A percentile compares a stretch with the other conserved stretches of the same genome.
Evolutionary conservation across 2,113 vertebrate genomes (phyloP).

Genomic region (Lepidothrix coronata): DNA sequence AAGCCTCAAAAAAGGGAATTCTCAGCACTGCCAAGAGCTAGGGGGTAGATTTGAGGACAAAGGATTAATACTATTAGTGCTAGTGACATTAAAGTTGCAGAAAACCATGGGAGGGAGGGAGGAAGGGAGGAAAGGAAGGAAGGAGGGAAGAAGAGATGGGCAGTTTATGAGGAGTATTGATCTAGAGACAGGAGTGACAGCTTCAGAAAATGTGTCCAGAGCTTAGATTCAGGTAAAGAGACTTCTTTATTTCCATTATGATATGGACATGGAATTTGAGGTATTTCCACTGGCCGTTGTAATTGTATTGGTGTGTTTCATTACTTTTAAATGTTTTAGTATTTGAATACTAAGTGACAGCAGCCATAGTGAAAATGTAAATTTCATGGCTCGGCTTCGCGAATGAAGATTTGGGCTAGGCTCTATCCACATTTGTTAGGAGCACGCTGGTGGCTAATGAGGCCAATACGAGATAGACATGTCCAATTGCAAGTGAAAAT

Average conservation of each 20-base stretch:
- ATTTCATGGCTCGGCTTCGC: too few relatives aligned
- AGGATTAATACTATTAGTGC: background rate
- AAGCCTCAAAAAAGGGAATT: background rate
- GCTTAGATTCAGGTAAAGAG: background rate
- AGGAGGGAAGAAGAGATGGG: background rate
- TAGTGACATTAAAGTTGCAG: background rate
- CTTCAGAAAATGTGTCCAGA: background rate
- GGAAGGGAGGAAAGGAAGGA: background rate
- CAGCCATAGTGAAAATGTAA: background rate
- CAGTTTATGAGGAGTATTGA: background rate
- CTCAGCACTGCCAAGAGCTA: background rate
- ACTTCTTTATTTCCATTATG: background rate
- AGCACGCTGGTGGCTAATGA: too few relatives aligned
- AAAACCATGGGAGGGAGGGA: background rate
- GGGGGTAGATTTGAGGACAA: too few relatives aligned
- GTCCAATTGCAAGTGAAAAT: too few relatives aligned
- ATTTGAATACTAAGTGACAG: background rate
- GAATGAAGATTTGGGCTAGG: too few relatives aligned
- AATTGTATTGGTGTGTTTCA: background rate
- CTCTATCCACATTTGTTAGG: too few relatives aligned
- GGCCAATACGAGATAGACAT: too few relatives aligned
- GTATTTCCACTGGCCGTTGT: background rate
- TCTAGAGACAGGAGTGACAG: background rate
- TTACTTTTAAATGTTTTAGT: background rate
- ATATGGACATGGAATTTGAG: background rate